Evolutionary conservation across 2,797 vertebrate genomes (phyloP).

Genomic region (Cheirogaleus major): DNA sequence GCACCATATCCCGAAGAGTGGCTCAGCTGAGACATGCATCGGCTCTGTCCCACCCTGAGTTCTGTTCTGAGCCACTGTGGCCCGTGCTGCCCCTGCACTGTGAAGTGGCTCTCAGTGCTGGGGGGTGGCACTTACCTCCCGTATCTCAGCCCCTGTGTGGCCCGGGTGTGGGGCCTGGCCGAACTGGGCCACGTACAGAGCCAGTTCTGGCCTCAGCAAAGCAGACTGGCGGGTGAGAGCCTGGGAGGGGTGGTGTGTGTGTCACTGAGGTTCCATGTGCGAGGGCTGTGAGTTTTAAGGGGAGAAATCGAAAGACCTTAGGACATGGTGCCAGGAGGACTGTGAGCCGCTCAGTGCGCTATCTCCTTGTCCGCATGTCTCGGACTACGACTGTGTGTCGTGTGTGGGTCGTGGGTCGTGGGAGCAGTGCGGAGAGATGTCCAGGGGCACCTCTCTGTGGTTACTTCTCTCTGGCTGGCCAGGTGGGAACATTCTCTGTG

Average conservation of each 20-base stretch:
- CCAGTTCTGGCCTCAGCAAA: neutral
- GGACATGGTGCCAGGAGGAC: neutral
- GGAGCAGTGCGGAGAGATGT: neutral
- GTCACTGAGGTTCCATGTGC: neutral
- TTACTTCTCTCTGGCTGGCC: neutral
- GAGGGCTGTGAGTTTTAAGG: neutral
- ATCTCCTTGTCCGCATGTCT: neutral
- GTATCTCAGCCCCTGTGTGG: neutral
- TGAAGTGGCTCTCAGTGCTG: neutral
- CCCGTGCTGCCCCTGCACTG: neutral
- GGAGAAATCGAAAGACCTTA: neutral
- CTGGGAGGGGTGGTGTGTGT: too few species aligned
- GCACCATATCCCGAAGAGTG: neutral
- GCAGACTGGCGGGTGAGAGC: neutral
- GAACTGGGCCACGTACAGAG: neutral
- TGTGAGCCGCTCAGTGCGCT: neutral
- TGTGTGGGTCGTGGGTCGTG: neutral
- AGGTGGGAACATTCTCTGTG: neutral
- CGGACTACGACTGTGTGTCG: neutral
- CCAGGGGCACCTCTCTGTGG: neutral
- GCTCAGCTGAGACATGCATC: neutral
- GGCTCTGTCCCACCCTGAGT: neutral
- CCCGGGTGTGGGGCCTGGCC: neutral
- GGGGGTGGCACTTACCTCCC: neutral
- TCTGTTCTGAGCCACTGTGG: neutral